Base-by-base conservation (phyloP, 2,113 vertebrate genomes). In the Sinocyclocheilus anophthalmus region DNA sequence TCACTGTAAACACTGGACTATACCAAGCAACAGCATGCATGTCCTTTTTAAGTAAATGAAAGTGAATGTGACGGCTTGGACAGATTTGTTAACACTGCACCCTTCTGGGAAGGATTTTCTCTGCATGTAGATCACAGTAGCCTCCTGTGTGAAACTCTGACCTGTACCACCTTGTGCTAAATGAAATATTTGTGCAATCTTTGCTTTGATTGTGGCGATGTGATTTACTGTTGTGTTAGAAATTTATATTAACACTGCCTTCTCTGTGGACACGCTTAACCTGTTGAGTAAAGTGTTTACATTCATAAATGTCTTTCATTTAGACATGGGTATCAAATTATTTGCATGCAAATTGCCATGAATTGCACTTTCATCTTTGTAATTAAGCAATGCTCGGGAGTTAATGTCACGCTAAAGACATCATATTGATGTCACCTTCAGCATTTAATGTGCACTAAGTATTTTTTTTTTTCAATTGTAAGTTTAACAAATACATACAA, bases 31-130 rank as follows among this genome's bases (percentile, higher is more conserved):
- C 0, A 39, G 90, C 76, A 16, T 65, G 65, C 80, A 75, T 73
- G 88, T 7, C 85, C 33, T 92, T 76, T 85, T 76, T 83, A 75
- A 90, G 63, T 83, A 87, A 76, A 83, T 81, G 16, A 72, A 26
- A 85, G 75, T 63, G 42, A 70, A 75, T 72, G 45, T 16, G 30
- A 20, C 45, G 24, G 30, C 75, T 70, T 86, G 45, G 48, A 76
- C 24, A 69, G 24, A 76, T 86, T 67, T 84, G 81, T 84, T 79
- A 50, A 88, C 55, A 82, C 78, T 87, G 87, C 73, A 78, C 81
- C 50, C 85, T 87, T 50, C 84, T 88, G 87, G 78, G 50, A 67
- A 63, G 42, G 55, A 87, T 24, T 30, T 30, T 67, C n/a, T 57
- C 45, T 82, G 65, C 77, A 83, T 63, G 69, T 78, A 30, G 30